These are phyloP conservation scores for Danio rerio DNA, from an alignment of 2,113 vertebrate species.

Conservation along the genomic window GRCz12tu NC_133180.1:46174501-46175000, in stretches of 20 bases:
- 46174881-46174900: too few species aligned
- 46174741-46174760: not conserved
- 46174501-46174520: conserved; percentile 13
- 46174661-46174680: not conserved
- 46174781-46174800: not conserved
- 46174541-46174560: conserved; percentile 3
- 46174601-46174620: not conserved
- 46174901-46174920: too few species aligned
- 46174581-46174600: conserved; percentile 36
- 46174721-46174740: too few species aligned
- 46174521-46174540: not conserved
- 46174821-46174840: too few species aligned
- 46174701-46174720: not conserved
- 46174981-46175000: too few species aligned
- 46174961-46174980: too few species aligned
- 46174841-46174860: too few species aligned
- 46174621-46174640: not conserved
- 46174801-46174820: too few species aligned
- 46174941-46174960: too few species aligned
- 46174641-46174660: not conserved
- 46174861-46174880: too few species aligned
- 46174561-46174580: conserved; percentile 31
- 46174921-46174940: too few species aligned
- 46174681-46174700: not conserved
- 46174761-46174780: not conserved